Evolutionary conservation across 2,888 invertebrate species (phyloP).

Genomic region (Tupiocoris notatus): DNA sequence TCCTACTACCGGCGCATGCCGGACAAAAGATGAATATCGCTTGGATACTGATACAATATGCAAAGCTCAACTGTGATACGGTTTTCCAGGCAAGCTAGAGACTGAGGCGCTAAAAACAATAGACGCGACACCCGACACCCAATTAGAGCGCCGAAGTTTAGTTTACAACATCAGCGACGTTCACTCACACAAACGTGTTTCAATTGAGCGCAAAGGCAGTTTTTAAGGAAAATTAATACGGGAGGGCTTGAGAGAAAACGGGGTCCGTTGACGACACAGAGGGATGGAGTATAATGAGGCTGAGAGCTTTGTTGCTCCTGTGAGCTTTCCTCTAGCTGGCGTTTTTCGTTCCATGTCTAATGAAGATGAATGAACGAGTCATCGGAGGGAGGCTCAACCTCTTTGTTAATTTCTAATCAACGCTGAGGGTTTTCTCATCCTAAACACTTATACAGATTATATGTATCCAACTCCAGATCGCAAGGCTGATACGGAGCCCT

Average conservation of each 20-base stretch:
- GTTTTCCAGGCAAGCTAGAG: too few species aligned
- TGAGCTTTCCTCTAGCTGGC: too few species aligned
- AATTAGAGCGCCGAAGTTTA: constrained; percentile 27
- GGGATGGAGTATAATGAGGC: constrained; percentile 14
- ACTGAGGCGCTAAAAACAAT: constrained; percentile 30
- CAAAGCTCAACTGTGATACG: too few species aligned
- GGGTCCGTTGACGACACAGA: background rate
- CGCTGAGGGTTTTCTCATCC: background rate
- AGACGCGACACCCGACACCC: constrained; percentile 34
- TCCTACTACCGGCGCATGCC: background rate
- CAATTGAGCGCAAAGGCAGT: constrained; percentile 9
- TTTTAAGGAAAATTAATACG: constrained; percentile 13
- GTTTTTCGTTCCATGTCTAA: background rate
- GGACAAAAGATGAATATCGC: background rate
- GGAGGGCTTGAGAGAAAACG: background rate
- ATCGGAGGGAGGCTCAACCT: constrained; percentile 4
- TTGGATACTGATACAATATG: background rate
- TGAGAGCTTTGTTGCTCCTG: constrained; percentile 7
- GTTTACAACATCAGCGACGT: constrained; percentile 2
- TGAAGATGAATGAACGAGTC: constrained; percentile 24
- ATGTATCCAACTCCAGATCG: background rate
- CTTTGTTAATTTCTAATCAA: constrained; percentile 35
- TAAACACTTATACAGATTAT: constrained; percentile 30
- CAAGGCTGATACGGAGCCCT: too few species aligned
- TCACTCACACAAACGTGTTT: too few species aligned